Conservation (phyloP, 2,797 vertebrate genomes). For the Fratercula arctica region DNA sequence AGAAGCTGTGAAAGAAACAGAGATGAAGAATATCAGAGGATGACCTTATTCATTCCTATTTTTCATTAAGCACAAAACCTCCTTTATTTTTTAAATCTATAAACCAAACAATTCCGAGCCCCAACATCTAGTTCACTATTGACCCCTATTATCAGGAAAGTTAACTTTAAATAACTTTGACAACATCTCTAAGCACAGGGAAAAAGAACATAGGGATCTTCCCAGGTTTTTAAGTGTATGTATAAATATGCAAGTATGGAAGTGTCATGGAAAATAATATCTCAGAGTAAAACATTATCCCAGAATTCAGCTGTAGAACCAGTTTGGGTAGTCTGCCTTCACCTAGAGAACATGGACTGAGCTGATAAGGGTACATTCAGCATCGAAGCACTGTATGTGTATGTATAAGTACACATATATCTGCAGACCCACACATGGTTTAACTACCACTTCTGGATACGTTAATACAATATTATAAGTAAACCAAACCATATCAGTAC, state of each 20-base stretch:
- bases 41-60: not conserved
- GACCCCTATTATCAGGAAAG: fast-evolving
- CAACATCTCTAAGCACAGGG: not conserved
- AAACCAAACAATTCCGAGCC: not conserved
- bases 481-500: fast-evolving
- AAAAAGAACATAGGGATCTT: not conserved
- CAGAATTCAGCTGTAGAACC: not conserved
- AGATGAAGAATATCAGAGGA: not conserved
- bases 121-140: fast-evolving
- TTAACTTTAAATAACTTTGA: not conserved
- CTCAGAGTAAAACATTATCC: not conserved
- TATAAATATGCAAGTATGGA: fast-evolving
- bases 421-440: fast-evolving
- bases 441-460: not conserved
- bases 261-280: fast-evolving
- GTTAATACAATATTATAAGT: fast-evolving
- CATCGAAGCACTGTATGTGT: fast-evolving
- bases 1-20: not conserved
- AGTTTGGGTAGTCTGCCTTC: not conserved
- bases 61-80: not conserved
- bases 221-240: fast-evolving
- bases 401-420: fast-evolving
- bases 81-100: not conserved
- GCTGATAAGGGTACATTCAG: fast-evolving
- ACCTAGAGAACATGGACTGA: not conserved